Evolutionary conservation across 1,140 invertebrate genomes (phyloP), one percentile per base, ranked within the genome.

Genomic region (Ooceraea biroi): DNA sequence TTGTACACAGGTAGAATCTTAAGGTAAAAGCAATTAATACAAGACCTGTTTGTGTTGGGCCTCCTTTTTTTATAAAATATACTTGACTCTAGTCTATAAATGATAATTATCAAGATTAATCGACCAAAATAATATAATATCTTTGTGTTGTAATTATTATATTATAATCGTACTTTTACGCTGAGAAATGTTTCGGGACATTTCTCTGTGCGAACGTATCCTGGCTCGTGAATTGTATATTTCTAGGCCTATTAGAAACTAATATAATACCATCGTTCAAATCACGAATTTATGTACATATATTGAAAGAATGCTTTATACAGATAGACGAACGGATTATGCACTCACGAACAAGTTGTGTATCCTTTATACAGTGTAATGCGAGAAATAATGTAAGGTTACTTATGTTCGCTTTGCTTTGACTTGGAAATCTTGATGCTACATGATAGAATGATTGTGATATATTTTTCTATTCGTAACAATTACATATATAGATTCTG

Each of bases 21-120:
- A 82, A 41, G 65, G 76, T 63, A 72, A 82, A 87, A 85, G 87
- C 85, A 91, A 91, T 84, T 87, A 89, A 83, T 85, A n/a, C 27
- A 88, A 85, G 77, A 52, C 55, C 83, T 85, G 19, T 74, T 88
- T 77, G 68, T 41, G 82, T 83, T 65, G 27, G 65, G 63, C 74
- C 46, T 83, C 22, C 65, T 36, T 83, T 86, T 83, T 48, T 77
- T 89, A 85, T 19, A 52, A 60, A 58, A 66, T 88, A 84, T 85
- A 90, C 46, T 63, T 57, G 58, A 86, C 19, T 85, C 90, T 91
- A 91, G 90, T 90, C 90, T 85, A 66, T 82, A 87, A 84, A 85
- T 5, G 50, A 71, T 84, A 86, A 88, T 61, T 63, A 19, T 69
- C 55, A 55, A 69, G 0, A 36, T 66, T 85, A 60, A 58, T 60